Evolutionary conservation across 1,140 invertebrate species (phyloP).

Genomic region (Cherax destructor): DNA sequence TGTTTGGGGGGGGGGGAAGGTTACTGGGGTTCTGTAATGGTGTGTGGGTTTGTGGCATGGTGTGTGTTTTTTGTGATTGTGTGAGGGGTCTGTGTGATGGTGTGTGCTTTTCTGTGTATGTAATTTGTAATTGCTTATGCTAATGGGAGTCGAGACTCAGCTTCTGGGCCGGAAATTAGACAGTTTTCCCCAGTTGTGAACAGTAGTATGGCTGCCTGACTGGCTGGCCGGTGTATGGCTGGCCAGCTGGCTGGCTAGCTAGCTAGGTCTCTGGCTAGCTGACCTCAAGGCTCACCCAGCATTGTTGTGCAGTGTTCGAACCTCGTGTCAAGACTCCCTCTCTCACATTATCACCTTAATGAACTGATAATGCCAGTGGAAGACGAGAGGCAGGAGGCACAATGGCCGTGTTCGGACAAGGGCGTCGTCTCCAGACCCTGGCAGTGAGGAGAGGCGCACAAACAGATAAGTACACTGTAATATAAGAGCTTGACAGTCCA

Average conservation of each 20-base stretch:
- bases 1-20: background rate
- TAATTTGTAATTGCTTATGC: no score
- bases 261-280: no score
- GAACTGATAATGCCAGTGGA: conserved; percentile 22
- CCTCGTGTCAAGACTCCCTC: background rate
- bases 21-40: background rate
- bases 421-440: conserved; percentile 33
- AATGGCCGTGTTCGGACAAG: conserved; percentile 6
- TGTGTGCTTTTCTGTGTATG: no score
- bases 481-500: conserved; percentile 65
- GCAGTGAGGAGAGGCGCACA: conserved; percentile 51
- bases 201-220: background rate
- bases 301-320: background rate
- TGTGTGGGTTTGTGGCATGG: background rate
- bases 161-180: background rate
- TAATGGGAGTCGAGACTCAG: no score
- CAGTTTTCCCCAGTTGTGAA: background rate
- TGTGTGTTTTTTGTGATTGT: background rate
- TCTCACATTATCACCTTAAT: conserved; percentile 45
- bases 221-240: background rate
- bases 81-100: no score
- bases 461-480: conserved; percentile 68
- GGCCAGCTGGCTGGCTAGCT: no score
- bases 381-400: background rate
- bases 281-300: background rate